Base-by-base conservation (phyloP, 2,113 vertebrate species). In the Chloebia gouldiae region DNA sequence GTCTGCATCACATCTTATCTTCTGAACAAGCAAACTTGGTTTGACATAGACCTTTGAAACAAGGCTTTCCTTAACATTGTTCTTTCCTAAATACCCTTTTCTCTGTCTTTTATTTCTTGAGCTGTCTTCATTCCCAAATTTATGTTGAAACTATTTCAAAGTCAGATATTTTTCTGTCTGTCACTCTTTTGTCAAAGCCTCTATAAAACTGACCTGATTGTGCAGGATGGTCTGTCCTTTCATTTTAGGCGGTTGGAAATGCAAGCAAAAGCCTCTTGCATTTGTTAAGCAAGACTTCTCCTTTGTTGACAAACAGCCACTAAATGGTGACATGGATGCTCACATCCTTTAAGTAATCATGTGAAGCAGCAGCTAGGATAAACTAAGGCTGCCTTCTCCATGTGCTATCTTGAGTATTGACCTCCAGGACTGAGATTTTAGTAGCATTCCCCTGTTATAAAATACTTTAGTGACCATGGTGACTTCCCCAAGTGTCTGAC, bases 21-120 rank as follows among this genome's bases (percentile, higher is more conserved):
- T 93, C 39, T 79, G 37, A 33, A 44, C 30, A 86, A 65, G 40
- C 7, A 64, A 79, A 45, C 3, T n/a, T 54, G 39, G 18, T 71
- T 86, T 70, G 24, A 35, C 11, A 39, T 1, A 28, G 14, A 30
- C 37, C 20, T 76, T 79, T 78, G 49, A 79, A 87, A 87, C 11
- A 84, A 81, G 30, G 30, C 4, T 72, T 88, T 72, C 7, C 7
- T n/a, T 69, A 40, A 6, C 9, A 45, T 2, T 0, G 0, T 8
- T 54, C 59, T 70, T 75, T 27, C 28, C 10, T 60, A 63, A 64
- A 40, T 40, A 61, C 6, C 22, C 5, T 72, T 89, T 65, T 37
- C 44, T 79, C 28, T 15, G 28, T 23, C 11, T 86, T 86, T n/a
- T 75, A 4, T 69, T 78, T 80, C 73, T 81, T 60, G 45, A 70